These are phyloP conservation scores for Conopomorpha cramerella DNA, from an alignment of 1,140 invertebrate species.

Conservation along the genomic window DNA sequence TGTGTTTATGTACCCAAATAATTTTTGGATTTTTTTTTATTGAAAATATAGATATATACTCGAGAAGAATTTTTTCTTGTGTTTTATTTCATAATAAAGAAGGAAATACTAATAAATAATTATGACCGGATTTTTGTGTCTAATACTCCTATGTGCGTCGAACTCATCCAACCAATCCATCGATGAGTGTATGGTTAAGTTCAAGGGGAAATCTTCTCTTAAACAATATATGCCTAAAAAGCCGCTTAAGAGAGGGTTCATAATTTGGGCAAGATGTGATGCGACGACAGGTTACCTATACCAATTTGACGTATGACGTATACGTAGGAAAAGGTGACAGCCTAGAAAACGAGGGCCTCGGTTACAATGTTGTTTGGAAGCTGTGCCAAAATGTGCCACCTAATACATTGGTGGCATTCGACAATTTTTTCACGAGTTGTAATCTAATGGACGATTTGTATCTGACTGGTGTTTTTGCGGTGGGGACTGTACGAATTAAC, in stretches of 20 bases:
- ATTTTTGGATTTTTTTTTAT: too few species aligned
- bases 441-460: slow-evolving; percentile 13
- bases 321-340: slow-evolving; percentile 13
- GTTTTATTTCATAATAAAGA: too few species aligned
- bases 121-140: too few species aligned
- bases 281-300: slow-evolving; percentile 10
- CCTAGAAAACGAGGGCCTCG: slow-evolving; percentile 11
- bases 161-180: slow-evolving; percentile 9
- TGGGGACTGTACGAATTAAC: slow-evolving; percentile 13
- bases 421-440: slow-evolving; percentile 15
- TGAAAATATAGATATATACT: too few species aligned
- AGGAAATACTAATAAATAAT: too few species aligned
- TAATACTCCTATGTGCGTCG: too few species aligned
- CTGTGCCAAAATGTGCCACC: slow-evolving; percentile 6
- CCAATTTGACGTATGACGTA: slow-evolving; percentile 9
- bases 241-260: slow-evolving; percentile 21
- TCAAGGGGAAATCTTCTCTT: slow-evolving; percentile 16
- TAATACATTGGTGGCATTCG: slow-evolving; percentile 12
- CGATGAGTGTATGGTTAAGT: slow-evolving; percentile 23
- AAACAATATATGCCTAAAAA: slow-evolving; percentile 23
- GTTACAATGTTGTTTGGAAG: slow-evolving; percentile 12
- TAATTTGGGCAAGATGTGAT: slow-evolving; percentile 16
- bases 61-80: too few species aligned
- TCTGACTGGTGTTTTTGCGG: slow-evolving; percentile 14
- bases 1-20: too few species aligned